A percentile compares a stretch with the other conserved stretches of the same genome.
phyloP scores from a whole-genome alignment of 2,888 invertebrate genomes.

The Neoascia interrupta region DNA sequence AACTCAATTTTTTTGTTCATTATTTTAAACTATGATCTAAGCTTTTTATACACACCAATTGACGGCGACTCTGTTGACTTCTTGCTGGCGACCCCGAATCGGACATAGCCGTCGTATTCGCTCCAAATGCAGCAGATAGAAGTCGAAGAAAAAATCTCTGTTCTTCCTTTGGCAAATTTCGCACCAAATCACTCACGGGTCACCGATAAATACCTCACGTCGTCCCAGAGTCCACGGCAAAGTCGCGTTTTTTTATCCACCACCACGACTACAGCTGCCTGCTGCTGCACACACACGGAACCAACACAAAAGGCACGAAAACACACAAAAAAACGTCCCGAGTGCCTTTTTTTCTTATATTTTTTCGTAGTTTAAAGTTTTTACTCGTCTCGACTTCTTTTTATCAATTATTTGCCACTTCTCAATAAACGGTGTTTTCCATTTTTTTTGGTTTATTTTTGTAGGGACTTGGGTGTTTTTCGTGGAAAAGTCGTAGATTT shows the following conservation, averaged over 20 bases:
- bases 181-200: constrained; percentile 50
- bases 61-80: constrained; percentile 75
- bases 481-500: constrained; percentile 23
- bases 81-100: constrained; percentile 77
- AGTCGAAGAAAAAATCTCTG: constrained; percentile 7
- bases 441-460: no score
- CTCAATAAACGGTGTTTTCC: no score
- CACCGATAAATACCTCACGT: constrained; percentile 54
- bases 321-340: constrained; percentile 46
- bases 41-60: constrained; percentile 79
- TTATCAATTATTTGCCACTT: constrained; percentile 60
- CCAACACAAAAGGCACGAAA: constrained; percentile 56
- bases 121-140: not conserved
- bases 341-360: constrained; percentile 37
- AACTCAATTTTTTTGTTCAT: not conserved
- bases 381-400: constrained; percentile 48
- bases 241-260: constrained; percentile 58
- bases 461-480: no score
- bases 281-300: constrained; percentile 50
- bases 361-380: constrained; percentile 57
- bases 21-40: constrained; percentile 9
- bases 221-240: constrained; percentile 42
- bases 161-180: constrained; percentile 47
- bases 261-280: constrained; percentile 27
- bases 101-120: constrained; percentile 75